phyloP scores from a whole-genome alignment of 2,888 invertebrate species.

The Exephanes ischioxanthus region DNA sequence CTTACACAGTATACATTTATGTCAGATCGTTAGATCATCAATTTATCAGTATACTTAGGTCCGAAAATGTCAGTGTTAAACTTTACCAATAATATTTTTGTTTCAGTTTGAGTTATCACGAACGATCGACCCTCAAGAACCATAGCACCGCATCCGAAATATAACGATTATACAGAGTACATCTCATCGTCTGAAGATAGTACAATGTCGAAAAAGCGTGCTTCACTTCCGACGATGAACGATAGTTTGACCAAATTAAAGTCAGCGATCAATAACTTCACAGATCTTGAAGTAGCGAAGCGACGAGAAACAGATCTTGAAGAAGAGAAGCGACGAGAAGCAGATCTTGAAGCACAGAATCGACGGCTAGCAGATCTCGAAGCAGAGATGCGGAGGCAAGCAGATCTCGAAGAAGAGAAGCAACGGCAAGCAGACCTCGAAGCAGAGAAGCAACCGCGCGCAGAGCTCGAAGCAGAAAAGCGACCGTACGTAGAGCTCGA shows the following conservation, averaged over 20 bases:
- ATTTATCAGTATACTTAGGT: no score
- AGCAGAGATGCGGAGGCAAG: no score
- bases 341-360: background rate
- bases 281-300: background rate
- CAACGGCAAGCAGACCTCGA: no score
- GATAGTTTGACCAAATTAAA: background rate
- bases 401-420: no score
- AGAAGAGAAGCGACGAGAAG: no score
- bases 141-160: background rate
- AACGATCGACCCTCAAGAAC: background rate
- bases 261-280: background rate
- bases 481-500: no score
- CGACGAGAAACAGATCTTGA: background rate
- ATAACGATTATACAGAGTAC: background rate
- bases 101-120: background rate
- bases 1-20: no score
- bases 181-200: background rate
- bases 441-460: no score
- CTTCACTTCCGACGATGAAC: background rate
- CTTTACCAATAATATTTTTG: background rate
- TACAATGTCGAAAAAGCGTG: background rate
- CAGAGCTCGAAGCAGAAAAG: no score
- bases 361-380: no score
- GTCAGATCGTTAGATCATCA: no score
- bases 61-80: no score